phyloP scores from a whole-genome alignment of 2,888 invertebrate species.

The Apodemia mormo region DNA sequence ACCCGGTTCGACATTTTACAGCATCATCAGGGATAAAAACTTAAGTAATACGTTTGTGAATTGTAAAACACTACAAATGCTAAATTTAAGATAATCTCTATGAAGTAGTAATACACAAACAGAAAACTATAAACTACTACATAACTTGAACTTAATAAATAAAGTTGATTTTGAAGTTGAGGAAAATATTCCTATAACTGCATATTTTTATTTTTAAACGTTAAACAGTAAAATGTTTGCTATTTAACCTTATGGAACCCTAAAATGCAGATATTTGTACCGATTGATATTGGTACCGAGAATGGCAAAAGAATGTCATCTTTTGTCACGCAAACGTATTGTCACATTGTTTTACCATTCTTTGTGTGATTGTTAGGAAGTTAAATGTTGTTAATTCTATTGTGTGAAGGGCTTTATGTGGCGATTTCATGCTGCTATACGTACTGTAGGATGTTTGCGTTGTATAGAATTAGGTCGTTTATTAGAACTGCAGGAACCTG shows the following conservation, averaged over 20 bases:
- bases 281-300: constrained; percentile 51
- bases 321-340: constrained; percentile 54
- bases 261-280: not conserved
- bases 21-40: too few relatives aligned
- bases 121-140: too few relatives aligned
- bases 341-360: constrained; percentile 67
- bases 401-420: constrained; percentile 44
- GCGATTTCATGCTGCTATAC: constrained; percentile 65
- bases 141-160: too few relatives aligned
- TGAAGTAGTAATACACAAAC: too few relatives aligned
- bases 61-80: too few relatives aligned
- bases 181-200: too few relatives aligned
- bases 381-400: constrained; percentile 75
- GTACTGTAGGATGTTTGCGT: constrained; percentile 53
- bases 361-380: constrained; percentile 77
- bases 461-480: constrained; percentile 72
- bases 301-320: constrained; percentile 55
- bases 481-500: constrained; percentile 49
- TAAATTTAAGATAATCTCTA: too few relatives aligned
- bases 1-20: too few relatives aligned
- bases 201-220: too few relatives aligned
- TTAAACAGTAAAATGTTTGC: too few relatives aligned
- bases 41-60: too few relatives aligned
- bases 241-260: not conserved
- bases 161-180: too few relatives aligned